Base-by-base conservation (phyloP, 2,888 invertebrate genomes). In the Caenorhabditis sp. region DNA sequence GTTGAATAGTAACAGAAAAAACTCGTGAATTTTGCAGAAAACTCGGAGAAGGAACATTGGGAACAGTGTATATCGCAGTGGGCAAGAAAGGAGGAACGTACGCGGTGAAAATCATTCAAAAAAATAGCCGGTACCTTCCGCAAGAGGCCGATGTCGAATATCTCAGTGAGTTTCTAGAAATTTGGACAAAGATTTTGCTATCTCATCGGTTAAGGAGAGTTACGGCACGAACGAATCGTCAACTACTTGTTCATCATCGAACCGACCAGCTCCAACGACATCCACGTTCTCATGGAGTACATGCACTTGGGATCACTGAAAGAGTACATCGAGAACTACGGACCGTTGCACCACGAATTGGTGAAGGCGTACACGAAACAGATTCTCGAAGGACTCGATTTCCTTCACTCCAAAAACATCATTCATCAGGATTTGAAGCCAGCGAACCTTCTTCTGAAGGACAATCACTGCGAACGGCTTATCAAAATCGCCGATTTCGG, bases 401-500 rank as follows among this genome's bases (percentile, higher is more conserved):
- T 90, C 83, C 86, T 91, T 26, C 91, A 91, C 82, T 86, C 88
- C 66, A 89, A 90, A 77, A 89, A 90, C 62, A 91, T 91, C 68
- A 90, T 91, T 7, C 91, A 91, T 84, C 87, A 91, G 59, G 90
- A 91, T 85, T 90, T 91, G 70, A 77, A 85, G 90, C 90, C 90
- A 79, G 91, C 91, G 30, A 91, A 91, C 83, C 89, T 91, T 26
- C 83, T 91, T 41, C 59, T 82, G 5, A 87, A 90, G 35, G 90
- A 91, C 77, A 85, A 87, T 17, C 79, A 85, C 32, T 89, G 90
- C 9, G 52, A 70, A 13, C 35, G 41, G 4, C 35, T 65, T 2
- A 70, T 76, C n/a, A 91, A 91, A 79, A 88, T 91, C 39, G 90
- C 89, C 11, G 91, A 91, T 80, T 91, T 91, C 84, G 91, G 91